Percentiles rank a stretch among this genome's conserved stretches.
These are phyloP conservation scores for Sanderia malayensis DNA, from an alignment of 30 jellyfish, hydroid and myxozoan genomes.

Conservation along the genomic window DNA sequence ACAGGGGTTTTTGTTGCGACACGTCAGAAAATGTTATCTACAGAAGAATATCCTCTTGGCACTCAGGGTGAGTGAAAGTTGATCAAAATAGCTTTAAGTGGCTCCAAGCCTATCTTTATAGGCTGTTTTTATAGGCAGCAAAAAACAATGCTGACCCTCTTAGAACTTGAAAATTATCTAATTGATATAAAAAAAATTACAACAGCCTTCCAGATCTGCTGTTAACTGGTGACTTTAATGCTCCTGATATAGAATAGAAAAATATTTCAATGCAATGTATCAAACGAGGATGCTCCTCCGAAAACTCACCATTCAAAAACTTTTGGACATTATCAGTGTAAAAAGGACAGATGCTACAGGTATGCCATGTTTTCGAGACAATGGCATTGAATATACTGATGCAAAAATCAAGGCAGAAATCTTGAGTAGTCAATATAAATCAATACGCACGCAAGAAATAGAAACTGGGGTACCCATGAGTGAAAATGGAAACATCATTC, in stretches of 20 bases:
- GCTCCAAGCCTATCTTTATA: conserved; percentile 16
- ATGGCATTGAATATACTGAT: conserved; percentile 1
- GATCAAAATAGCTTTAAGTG: background rate
- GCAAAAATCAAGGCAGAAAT: conserved; percentile 1
- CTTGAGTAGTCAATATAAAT: background rate
- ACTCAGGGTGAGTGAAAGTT: background rate
- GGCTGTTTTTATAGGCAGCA: conserved; percentile 13
- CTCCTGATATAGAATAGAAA: conserved; percentile 15
- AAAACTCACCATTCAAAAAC: conserved; percentile 14
- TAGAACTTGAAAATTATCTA: conserved; percentile 33
- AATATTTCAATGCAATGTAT: conserved; percentile 9
- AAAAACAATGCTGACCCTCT: background rate
- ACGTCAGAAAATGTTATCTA: background rate
- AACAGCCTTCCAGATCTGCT: conserved; percentile 36
- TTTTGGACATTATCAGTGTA: conserved; percentile 34
- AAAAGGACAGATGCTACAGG: conserved; percentile 21
- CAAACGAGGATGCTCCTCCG: conserved; percentile 47
- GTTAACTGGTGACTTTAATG: conserved; percentile 38
- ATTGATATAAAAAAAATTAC: conserved; percentile 8
- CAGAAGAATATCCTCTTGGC: conserved; percentile 3
- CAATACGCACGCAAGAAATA: background rate
- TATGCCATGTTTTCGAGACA: background rate
- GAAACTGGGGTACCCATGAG: conserved; percentile 4
- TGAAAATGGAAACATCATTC: background rate
- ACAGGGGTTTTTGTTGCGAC: conserved; percentile 11